Percentiles rank a stretch among this genome's conserved stretches.
Conservation (phyloP, 2,888 invertebrate genomes). For the Drosophila pullipes region DNA sequence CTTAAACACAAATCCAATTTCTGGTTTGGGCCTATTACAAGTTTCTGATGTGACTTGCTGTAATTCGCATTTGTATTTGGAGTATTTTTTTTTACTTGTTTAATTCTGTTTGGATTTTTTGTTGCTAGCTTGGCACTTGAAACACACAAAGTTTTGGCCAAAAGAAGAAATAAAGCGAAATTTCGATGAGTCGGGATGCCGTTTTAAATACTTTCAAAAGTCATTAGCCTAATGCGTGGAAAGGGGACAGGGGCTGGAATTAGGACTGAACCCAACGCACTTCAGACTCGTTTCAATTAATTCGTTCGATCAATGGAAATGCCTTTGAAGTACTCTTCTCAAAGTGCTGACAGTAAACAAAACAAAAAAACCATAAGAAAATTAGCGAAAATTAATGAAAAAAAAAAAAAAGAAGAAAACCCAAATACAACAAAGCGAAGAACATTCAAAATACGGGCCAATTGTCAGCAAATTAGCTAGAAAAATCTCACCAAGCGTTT, state of each 20-base stretch:
- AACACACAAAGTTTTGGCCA: slow-evolving; percentile 33
- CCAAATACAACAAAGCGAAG: background rate
- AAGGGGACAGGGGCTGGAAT: background rate
- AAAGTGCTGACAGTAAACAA: slow-evolving; percentile 32
- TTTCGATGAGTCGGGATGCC: slow-evolving; percentile 19
- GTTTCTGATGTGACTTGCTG: background rate
- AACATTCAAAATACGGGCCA: slow-evolving; percentile 5
- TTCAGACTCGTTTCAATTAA: slow-evolving; percentile 41
- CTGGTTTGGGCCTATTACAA: background rate
- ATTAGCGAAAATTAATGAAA: slow-evolving; percentile 28
- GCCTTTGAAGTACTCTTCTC: slow-evolving; percentile 19
- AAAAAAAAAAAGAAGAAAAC: background rate
- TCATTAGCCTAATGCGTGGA: slow-evolving; percentile 43
- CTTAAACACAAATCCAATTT: background rate
- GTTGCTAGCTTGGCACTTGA: background rate
- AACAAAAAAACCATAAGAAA: background rate
- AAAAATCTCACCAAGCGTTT: background rate
- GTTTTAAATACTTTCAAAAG: slow-evolving; percentile 60
- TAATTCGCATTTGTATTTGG: slow-evolving; percentile 10
- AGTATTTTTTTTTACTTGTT: slow-evolving; percentile 4
- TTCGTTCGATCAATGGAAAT: slow-evolving; percentile 36
- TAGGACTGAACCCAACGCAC: slow-evolving; percentile 12
- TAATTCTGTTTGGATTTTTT: slow-evolving; percentile 4
- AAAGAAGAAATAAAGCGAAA: slow-evolving; percentile 46
- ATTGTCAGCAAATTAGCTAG: background rate